These are phyloP conservation scores for Drepana falcataria DNA, from an alignment of 2,888 invertebrate genomes.

Conservation along the genomic window DNA sequence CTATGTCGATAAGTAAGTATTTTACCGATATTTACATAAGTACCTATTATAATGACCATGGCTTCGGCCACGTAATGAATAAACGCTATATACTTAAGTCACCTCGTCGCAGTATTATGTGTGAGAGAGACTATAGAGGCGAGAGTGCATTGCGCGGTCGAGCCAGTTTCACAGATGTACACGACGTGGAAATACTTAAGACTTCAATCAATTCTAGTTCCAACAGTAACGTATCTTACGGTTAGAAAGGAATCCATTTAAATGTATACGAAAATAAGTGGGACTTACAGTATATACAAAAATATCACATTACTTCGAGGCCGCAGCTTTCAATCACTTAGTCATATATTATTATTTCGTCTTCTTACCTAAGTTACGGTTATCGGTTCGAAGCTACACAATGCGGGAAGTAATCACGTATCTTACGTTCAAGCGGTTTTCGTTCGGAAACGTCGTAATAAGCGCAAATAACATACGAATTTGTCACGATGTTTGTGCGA, in stretches of 20 bases:
- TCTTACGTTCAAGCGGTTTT: slow-evolving; percentile 7
- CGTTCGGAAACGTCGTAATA: slow-evolving; percentile 20
- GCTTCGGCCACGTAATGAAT: slow-evolving; percentile 20
- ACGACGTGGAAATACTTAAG: slow-evolving; percentile 40
- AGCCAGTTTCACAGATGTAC: slow-evolving; percentile 27
- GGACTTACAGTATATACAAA: slow-evolving; percentile 79
- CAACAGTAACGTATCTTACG: slow-evolving; percentile 64
- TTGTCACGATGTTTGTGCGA: slow-evolving; percentile 4
- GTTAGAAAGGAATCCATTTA: slow-evolving; percentile 73
- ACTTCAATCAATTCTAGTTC: slow-evolving; percentile 37
- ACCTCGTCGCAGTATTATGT: slow-evolving; percentile 6
- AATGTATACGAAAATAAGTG: slow-evolving; percentile 78
- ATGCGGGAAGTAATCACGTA: slow-evolving; percentile 46
- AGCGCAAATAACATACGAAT: slow-evolving; percentile 37
- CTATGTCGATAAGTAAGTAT: slow-evolving; percentile 56
- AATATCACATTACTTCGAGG: slow-evolving; percentile 79
- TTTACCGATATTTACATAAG: slow-evolving; percentile 68
- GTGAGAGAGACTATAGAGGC: slow-evolving; percentile 17
- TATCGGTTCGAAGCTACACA: slow-evolving; percentile 60
- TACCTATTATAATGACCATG: slow-evolving; percentile 51
- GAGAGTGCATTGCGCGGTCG: slow-evolving; percentile 26
- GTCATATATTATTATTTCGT: slow-evolving; percentile 59
- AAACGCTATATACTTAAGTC: slow-evolving; percentile 8
- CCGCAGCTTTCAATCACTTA: slow-evolving; percentile 77
- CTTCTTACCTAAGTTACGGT: slow-evolving; percentile 67